Percentiles rank a stretch among this genome's conserved stretches.
Evolutionary conservation across 2,888 invertebrate genomes (phyloP).

Genomic region (Endomychus coccineus): DNA sequence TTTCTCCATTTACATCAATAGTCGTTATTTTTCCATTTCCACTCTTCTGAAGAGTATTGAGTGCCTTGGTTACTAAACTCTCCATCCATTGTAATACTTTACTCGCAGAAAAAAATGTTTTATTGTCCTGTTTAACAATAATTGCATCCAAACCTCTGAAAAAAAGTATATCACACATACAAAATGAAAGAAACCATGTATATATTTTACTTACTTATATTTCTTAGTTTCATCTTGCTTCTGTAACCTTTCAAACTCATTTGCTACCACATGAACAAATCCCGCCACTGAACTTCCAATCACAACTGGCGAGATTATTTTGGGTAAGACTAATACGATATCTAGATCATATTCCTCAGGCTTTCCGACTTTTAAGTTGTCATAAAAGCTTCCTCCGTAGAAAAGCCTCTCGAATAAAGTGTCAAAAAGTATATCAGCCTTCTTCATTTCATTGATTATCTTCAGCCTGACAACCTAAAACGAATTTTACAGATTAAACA

Average conservation of each 20-base stretch:
- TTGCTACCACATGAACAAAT: slow-evolving; percentile 44
- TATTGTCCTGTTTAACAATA: slow-evolving; percentile 36
- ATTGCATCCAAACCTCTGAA: slow-evolving; percentile 19
- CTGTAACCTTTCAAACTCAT: slow-evolving; percentile 20
- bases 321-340: slow-evolving; percentile 49
- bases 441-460: slow-evolving; percentile 33
- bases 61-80: slow-evolving; percentile 42
- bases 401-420: slow-evolving; percentile 34
- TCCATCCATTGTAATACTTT: slow-evolving; percentile 52
- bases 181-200: too few relatives aligned
- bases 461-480: too few relatives aligned
- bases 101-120: slow-evolving; percentile 45
- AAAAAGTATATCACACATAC: too few relatives aligned
- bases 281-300: slow-evolving; percentile 38
- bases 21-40: too few relatives aligned
- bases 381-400: slow-evolving; percentile 55
- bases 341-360: slow-evolving; percentile 58
- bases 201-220: slow-evolving; percentile 19
- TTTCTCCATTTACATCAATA: too few relatives aligned
- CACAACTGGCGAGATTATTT: slow-evolving; percentile 39
- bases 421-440: slow-evolving; percentile 33
- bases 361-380: slow-evolving; percentile 51
- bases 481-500: too few relatives aligned
- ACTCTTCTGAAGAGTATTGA: slow-evolving; percentile 37
- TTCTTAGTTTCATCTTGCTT: slow-evolving; percentile 13